Evolutionary conservation across 2,888 invertebrate genomes (phyloP), one percentile per base, ranked within the genome.

Genomic region (Plagiodera versicolora): DNA sequence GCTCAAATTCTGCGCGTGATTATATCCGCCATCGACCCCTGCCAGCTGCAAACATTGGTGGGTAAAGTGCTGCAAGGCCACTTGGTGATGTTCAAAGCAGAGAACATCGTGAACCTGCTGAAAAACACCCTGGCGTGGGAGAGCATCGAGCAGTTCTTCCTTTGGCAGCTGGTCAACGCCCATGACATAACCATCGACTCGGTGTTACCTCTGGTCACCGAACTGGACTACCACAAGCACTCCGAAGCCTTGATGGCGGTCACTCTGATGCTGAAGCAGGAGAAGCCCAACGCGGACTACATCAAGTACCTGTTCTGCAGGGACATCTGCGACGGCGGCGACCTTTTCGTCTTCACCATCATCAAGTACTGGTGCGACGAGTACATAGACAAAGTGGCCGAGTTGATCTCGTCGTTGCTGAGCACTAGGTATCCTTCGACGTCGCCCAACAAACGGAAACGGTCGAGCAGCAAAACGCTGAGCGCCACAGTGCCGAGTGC

Each of bases 91-190:
- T 89, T 93, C 70, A 91, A 91, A 76, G 86, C 85, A 44, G 92
- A 93, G 70, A 89, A 89, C 58, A 84, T 93, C 47, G 86, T 88
- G 60, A 83, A 87, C 45, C 85, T 93, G 79, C 80, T 93, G 70
- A 90, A 90, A 63, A 89, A 91, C 46, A 97, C 95, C 74, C 83
- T 98, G 58, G 87, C 88, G 59, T 99, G 98, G 95, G 98, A 98
- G 81, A 96, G 97, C 1, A 94, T 96, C 72, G 98, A 98, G 80
- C 98, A 99, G 80, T 91, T 94, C 78, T 97, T 95, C 79, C 86
- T 98, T 48, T 99, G 98, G 98, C 97, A 98, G 80, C 84, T 99
- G 60, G 87, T 98, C 51, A 89, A 91, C 68, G 96, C 96, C 45
- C 98, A 98, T 78, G 94, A 95, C 78, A 91, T 97, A 76, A 91